Conservation (phyloP, 1,140 invertebrate genomes). For the Bombus fervidus region DNA sequence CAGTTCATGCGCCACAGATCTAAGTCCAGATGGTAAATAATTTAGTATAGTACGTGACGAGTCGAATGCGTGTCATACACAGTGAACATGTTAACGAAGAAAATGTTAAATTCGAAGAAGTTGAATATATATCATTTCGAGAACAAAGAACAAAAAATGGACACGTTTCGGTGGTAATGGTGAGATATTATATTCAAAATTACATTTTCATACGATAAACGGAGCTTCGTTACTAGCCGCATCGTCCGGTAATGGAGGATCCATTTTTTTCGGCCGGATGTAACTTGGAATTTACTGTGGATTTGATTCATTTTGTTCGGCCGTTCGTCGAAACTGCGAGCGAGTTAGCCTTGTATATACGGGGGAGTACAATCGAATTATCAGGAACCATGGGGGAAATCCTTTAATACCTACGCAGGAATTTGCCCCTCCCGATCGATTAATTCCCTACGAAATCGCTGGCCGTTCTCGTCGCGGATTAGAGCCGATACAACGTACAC, state of each 20-base stretch:
- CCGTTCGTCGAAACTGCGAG: conserved; percentile 38
- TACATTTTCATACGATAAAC: background rate
- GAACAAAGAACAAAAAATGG: background rate
- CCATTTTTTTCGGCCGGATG: conserved; percentile 50
- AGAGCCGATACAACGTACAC: conserved; percentile 45
- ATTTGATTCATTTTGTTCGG: conserved; percentile 64
- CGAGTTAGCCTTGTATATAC: conserved; percentile 46
- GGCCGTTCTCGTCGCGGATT: conserved; percentile 63
- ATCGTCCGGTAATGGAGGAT: background rate
- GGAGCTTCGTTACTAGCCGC: background rate
- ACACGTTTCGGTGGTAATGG: background rate
- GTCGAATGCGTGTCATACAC: too few species aligned
- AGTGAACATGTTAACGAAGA: background rate
- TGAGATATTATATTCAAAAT: background rate
- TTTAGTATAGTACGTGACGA: too few species aligned
- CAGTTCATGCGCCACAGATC: too few species aligned
- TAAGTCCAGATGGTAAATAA: too few species aligned
- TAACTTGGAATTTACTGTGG: conserved; percentile 64
- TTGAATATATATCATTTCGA: background rate
- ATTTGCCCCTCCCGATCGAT: conserved; percentile 66
- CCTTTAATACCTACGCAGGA: conserved; percentile 68
- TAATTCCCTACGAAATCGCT: conserved; percentile 70
- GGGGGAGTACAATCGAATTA: conserved; percentile 68
- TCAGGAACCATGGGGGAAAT: conserved; percentile 69
- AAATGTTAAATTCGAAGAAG: background rate